Base-by-base conservation (phyloP, 2,888 invertebrate species). In the Cyclophora punctaria region DNA sequence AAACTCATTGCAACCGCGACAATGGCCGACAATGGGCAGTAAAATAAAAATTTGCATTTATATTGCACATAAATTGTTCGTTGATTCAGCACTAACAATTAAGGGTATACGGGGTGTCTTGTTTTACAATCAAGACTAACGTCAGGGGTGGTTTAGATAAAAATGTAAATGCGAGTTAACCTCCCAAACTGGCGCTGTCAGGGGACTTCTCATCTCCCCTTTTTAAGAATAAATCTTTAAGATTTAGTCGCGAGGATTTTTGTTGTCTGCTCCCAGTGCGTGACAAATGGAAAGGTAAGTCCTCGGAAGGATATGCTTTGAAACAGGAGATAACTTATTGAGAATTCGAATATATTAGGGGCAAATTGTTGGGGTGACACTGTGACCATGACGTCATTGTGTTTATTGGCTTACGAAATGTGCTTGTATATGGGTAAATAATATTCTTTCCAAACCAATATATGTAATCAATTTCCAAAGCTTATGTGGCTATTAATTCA, bases 21-120 rank as follows among this genome's bases (percentile, higher is more conserved):
- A 37, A 53, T 53, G 45, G 49, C 34, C 47, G 37, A 37, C 37
- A 37, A 53, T 53, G 45, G 49, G 37, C 47, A 53, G 42, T 49
- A 52, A 53, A 57, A 53, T 37, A 53, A 51, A 48, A 50, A 83
- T 84, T 84, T 75, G 75, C 83, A 84, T 84, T 74, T 75, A 83
- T 76, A 84, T 83, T 79, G 80, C 78, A 72, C 66, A 77, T 73
- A 76, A 81, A 80, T 74, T 71, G 73, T 67, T 62, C 62, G 62
- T 58, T 67, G 66, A 69, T 70, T 65, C 66, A 52, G 61, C 57
- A 60, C 56, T 60, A 71, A 70, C 78, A 80, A 84, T 85, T 83
- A 85, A 73, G 72, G 69, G 62, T 57, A 59, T 71, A 73, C 60
- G 48, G 65, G 59, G 56, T 50, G 60, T 64, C 75, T 78, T 78